These are phyloP conservation scores for Bactericera cockerelli DNA, from an alignment of 1,140 invertebrate species.

Conservation along the genomic window DNA sequence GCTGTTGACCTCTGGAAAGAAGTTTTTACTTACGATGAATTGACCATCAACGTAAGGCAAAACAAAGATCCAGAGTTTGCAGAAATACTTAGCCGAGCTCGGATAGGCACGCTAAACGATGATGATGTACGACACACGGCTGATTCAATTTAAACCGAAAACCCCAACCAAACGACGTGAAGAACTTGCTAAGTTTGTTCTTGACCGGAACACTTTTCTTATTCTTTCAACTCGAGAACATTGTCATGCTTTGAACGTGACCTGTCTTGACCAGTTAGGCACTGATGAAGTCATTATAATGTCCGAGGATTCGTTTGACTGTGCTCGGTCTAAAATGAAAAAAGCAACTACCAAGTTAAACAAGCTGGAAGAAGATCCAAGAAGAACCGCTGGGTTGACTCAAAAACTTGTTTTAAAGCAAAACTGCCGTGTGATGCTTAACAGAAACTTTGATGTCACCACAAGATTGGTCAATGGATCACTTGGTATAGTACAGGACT, in stretches of 20 bases:
- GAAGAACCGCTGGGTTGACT: constrained; percentile 16
- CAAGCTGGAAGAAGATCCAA: constrained; percentile 11
- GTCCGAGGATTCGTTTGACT: constrained; percentile 10
- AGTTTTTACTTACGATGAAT: background rate
- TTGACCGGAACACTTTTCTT: background rate
- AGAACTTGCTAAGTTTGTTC: constrained; percentile 10
- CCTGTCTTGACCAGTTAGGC: background rate
- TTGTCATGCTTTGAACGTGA: constrained; percentile 3
- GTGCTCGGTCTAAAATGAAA: background rate
- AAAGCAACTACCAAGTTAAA: constrained; percentile 21
- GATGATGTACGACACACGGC: constrained; percentile 5
- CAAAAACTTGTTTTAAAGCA: background rate
- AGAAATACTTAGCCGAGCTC: background rate
- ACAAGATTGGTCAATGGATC: constrained; percentile 20
- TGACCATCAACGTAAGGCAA: background rate
- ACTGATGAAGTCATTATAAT: constrained; percentile 5
- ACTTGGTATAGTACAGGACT: constrained; percentile 19
- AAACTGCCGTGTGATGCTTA: constrained; percentile 13
- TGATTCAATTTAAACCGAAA: background rate
- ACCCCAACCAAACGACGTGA: background rate
- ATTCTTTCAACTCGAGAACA: constrained; percentile 8
- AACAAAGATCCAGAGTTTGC: background rate
- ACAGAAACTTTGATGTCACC: constrained; percentile 21
- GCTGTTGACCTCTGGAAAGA: background rate
- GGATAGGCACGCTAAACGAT: background rate